Conservation (phyloP, 2,888 invertebrate species). For the Polydrusus pterygomalis region DNA sequence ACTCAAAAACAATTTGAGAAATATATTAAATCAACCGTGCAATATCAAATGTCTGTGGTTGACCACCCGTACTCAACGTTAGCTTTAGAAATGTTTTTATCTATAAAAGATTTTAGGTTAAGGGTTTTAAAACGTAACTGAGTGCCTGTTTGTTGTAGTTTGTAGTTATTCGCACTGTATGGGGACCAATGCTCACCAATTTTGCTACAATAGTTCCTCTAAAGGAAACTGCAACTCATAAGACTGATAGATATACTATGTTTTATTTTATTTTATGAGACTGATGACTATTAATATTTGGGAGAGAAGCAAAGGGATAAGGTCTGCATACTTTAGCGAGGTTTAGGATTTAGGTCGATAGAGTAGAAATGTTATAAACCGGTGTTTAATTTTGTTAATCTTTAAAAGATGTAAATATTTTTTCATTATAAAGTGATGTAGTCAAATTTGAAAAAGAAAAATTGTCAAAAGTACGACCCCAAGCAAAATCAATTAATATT, state of each 20-base stretch:
- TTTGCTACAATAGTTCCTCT: constrained; percentile 69
- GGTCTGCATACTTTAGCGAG: constrained; percentile 60
- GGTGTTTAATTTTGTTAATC: constrained; percentile 64
- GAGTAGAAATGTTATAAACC: constrained; percentile 54
- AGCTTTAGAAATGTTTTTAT: constrained; percentile 49
- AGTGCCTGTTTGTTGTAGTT: constrained; percentile 68
- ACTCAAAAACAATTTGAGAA: neutral
- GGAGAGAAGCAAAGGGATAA: constrained; percentile 54
- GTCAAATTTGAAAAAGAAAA: constrained; percentile 12
- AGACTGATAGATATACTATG: constrained; percentile 69
- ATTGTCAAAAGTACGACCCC: constrained; percentile 21
- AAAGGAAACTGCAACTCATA: constrained; percentile 68
- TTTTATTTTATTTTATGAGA: constrained; percentile 64
- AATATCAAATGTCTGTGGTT: constrained; percentile 72
- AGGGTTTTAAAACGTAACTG: constrained; percentile 61
- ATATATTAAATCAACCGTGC: constrained; percentile 66
- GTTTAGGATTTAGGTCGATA: constrained; percentile 43
- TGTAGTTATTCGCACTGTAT: constrained; percentile 63
- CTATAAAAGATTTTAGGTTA: constrained; percentile 50
- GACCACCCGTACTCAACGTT: constrained; percentile 69
- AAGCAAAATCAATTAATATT: constrained; percentile 16
- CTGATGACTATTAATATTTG: constrained; percentile 62
- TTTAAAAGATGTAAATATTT: constrained; percentile 69
- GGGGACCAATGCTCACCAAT: constrained; percentile 52
- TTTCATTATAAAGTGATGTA: constrained; percentile 48